phyloP scores from a whole-genome alignment of 2,797 vertebrate species.

The Mormyrops boulengeri region DNA sequence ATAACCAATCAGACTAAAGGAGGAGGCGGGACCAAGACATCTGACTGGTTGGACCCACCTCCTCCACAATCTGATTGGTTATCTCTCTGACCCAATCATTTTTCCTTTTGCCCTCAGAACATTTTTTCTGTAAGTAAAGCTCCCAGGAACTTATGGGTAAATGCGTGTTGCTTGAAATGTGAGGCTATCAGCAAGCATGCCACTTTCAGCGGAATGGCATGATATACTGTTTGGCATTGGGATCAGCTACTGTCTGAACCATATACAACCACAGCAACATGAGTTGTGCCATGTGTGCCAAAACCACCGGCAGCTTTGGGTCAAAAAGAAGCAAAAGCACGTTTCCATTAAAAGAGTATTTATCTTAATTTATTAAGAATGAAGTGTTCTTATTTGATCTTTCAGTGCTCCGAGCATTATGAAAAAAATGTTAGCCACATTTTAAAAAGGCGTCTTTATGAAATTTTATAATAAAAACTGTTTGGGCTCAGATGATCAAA shows the following conservation, averaged over 20 bases:
- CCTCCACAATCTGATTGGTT: neutral
- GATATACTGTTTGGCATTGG: neutral
- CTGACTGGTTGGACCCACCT: neutral
- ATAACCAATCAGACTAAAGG: neutral
- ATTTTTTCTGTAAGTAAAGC: neutral
- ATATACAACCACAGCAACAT: neutral
- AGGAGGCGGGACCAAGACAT: neutral
- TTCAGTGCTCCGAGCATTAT: slow-evolving; percentile 1
- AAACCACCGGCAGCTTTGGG: neutral
- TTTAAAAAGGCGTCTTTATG: slow-evolving; percentile 5
- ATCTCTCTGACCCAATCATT: neutral
- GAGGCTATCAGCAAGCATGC: neutral
- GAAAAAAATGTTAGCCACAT: neutral
- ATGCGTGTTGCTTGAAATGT: neutral
- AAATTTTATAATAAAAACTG: slow-evolving; percentile 1
- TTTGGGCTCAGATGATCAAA: neutral
- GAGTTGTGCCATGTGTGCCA: neutral
- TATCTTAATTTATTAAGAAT: slow-evolving; percentile 3
- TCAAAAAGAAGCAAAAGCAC: neutral
- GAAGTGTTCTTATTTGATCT: slow-evolving; percentile 11
- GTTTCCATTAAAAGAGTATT: neutral
- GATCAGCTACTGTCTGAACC: neutral
- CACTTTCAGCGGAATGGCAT: neutral
- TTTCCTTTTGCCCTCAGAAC: neutral
- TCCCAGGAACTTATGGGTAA: neutral